Conservation (phyloP, 1,140 invertebrate genomes). For the Papilio polytes region DNA sequence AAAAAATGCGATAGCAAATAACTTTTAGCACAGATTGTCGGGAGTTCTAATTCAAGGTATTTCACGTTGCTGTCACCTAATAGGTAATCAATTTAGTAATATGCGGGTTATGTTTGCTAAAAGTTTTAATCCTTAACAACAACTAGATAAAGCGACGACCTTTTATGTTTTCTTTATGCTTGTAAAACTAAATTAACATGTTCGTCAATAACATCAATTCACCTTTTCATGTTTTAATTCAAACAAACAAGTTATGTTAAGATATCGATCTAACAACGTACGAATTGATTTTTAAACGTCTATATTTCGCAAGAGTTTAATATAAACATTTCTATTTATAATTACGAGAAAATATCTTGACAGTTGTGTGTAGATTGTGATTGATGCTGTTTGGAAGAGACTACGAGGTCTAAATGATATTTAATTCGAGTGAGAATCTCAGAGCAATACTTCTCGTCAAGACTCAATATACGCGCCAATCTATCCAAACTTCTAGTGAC, state of each 20-base stretch:
- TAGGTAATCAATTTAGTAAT: no score
- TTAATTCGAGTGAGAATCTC: conserved; percentile 7
- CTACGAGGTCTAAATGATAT: conserved; percentile 25
- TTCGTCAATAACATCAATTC: conserved; percentile 11
- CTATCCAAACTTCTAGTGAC: no score
- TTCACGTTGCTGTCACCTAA: no score
- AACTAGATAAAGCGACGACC: background rate
- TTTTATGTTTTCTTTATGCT: background rate
- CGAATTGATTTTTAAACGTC: conserved; percentile 17
- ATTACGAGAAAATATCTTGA: conserved; percentile 25
- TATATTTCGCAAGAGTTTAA: conserved; percentile 24
- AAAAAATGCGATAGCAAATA: no score
- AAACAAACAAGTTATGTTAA: conserved; percentile 7
- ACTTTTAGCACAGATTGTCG: no score
- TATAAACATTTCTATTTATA: conserved; percentile 1
- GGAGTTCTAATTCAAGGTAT: no score
- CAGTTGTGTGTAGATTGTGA: conserved; percentile 7
- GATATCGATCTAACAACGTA: conserved; percentile 3
- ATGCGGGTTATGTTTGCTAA: no score
- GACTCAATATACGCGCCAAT: no score
- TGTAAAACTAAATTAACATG: background rate
- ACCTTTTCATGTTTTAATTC: conserved; percentile 17
- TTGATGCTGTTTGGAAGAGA: conserved; percentile 10
- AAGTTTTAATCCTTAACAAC: no score
- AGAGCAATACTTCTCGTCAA: no score